These are phyloP conservation scores for Candidula unifasciata DNA, from an alignment of 2,888 invertebrate species.

Conservation along the genomic window DNA sequence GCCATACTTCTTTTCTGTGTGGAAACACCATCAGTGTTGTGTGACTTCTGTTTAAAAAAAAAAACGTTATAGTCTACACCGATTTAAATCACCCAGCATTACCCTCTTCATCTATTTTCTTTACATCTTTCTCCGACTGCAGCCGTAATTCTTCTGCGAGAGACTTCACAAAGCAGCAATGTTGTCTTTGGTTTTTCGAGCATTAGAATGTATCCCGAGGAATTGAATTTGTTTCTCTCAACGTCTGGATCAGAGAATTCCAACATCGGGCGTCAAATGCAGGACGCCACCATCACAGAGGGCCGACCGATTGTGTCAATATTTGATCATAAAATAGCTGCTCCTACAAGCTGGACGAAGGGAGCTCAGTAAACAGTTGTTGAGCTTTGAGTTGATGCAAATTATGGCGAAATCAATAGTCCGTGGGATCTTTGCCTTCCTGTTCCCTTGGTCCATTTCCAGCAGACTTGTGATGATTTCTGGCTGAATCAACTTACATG, in stretches of 20 bases:
- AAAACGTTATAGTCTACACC: too few species aligned
- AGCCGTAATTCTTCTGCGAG: too few species aligned
- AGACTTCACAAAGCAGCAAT: too few species aligned
- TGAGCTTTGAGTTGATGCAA: conserved; percentile 2
- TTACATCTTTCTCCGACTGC: too few species aligned
- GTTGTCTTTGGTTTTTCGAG: too few species aligned
- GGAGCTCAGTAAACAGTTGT: conserved; percentile 9
- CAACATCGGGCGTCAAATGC: neutral
- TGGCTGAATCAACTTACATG: neutral
- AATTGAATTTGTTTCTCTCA: too few species aligned
- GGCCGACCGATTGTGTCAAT: conserved; percentile 14
- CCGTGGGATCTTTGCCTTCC: neutral
- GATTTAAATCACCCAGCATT: too few species aligned
- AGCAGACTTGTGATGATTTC: neutral
- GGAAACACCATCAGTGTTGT: too few species aligned
- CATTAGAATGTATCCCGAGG: too few species aligned
- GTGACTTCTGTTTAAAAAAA: too few species aligned
- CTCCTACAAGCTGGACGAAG: neutral
- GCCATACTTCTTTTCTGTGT: too few species aligned
- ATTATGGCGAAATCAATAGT: conserved; percentile 29
- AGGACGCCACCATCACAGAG: neutral
- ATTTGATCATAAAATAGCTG: conserved; percentile 27
- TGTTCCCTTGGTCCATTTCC: neutral
- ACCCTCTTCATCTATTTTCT: too few species aligned
- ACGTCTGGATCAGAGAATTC: neutral